These are phyloP conservation scores for Cactoblastis cactorum DNA, from an alignment of 2,888 invertebrate genomes.

Conservation along the genomic window DNA sequence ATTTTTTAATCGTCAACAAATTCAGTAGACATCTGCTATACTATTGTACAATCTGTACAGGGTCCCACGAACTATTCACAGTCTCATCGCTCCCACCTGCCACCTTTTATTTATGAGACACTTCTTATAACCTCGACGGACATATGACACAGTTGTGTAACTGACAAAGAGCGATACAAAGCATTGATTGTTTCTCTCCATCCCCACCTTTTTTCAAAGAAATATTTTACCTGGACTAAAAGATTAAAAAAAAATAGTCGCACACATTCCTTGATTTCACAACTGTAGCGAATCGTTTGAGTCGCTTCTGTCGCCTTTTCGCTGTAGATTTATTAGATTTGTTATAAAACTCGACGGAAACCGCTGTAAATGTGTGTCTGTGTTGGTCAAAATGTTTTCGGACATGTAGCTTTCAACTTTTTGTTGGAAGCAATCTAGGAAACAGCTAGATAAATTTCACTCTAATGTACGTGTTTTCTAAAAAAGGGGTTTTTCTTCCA, in stretches of 20 bases:
- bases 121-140: neutral
- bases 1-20: neutral
- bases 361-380: neutral
- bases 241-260: constrained; percentile 2
- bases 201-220: constrained; percentile 1
- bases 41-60: constrained; percentile 9
- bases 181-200: constrained; percentile 7
- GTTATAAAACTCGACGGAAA: neutral
- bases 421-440: neutral
- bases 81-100: constrained; percentile 5
- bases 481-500: neutral
- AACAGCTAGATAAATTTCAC: neutral
- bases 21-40: neutral
- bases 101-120: constrained; percentile 4
- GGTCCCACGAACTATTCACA: neutral
- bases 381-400: neutral
- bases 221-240: constrained; percentile 8
- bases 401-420: neutral
- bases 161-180: constrained; percentile 8
- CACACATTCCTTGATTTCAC: neutral
- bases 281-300: constrained; percentile 9
- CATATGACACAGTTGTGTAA: constrained; percentile 11
- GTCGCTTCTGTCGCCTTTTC: neutral
- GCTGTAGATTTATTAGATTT: constrained; percentile 3
- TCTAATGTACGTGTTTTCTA: neutral